Percentiles rank a stretch among this genome's conserved stretches.
These are phyloP conservation scores for Augochlorella aurata DNA, from an alignment of 2,888 invertebrate genomes.

Conservation along the genomic window DNA sequence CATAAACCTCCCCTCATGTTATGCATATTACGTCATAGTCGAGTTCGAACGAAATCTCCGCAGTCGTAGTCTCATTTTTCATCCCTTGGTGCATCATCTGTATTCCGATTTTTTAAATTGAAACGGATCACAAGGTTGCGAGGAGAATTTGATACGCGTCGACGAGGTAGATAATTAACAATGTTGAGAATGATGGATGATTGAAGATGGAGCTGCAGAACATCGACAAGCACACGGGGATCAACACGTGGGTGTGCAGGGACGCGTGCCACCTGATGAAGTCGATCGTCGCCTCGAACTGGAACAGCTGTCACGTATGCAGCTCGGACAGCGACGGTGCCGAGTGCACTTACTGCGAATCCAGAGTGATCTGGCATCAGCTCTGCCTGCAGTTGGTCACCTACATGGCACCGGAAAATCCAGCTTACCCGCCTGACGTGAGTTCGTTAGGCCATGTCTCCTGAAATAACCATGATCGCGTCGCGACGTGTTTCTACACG, in stretches of 20 bases:
- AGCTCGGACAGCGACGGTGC: constrained; percentile 76
- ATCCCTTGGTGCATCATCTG: neutral
- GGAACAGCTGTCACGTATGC: constrained; percentile 86
- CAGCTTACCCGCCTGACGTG: constrained; percentile 90
- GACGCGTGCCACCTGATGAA: constrained; percentile 89
- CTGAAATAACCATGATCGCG: constrained; percentile 15
- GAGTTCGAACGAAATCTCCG: neutral
- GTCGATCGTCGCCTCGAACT: constrained; percentile 89
- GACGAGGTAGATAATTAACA: neutral
- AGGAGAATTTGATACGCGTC: neutral
- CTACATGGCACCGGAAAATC: constrained; percentile 89
- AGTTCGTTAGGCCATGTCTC: constrained; percentile 73
- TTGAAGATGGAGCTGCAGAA: constrained; percentile 91
- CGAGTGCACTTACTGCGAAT: constrained; percentile 96
- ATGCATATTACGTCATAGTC: neutral
- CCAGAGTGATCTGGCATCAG: constrained; percentile 97
- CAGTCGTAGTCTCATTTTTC: neutral
- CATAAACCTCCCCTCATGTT: neutral
- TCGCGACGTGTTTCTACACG: neutral
- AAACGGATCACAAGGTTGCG: neutral
- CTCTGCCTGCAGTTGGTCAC: constrained; percentile 90
- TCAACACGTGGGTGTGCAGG: constrained; percentile 89
- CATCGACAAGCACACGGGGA: constrained; percentile 90
- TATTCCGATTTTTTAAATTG: neutral
- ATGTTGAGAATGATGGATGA: neutral